These are phyloP conservation scores for Zaprionus vittiger DNA, from an alignment of 1,140 invertebrate species.

Conservation along the genomic window DNA sequence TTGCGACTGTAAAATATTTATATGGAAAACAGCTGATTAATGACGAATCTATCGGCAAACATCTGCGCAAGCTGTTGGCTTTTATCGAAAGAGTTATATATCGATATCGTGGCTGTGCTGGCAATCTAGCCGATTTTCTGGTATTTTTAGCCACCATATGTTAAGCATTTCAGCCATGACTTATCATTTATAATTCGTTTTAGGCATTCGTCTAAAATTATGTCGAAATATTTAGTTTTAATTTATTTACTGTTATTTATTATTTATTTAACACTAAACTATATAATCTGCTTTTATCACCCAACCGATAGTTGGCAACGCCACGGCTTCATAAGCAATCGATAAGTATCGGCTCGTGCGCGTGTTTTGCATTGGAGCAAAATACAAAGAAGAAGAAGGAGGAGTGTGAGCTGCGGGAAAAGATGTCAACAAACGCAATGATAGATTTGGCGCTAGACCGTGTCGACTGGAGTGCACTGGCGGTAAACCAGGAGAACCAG, in stretches of 20 bases:
- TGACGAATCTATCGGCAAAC: slow-evolving; percentile 23
- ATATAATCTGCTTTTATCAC: neutral
- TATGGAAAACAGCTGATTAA: slow-evolving; percentile 35
- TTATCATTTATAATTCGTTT: no score
- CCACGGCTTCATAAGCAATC: neutral
- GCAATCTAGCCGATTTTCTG: slow-evolving; percentile 1
- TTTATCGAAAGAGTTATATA: neutral
- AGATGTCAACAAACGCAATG: slow-evolving; percentile 68
- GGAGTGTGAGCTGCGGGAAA: neutral
- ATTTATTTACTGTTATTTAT: neutral
- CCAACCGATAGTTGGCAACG: neutral
- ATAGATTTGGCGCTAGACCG: slow-evolving; percentile 86
- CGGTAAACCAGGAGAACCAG: slow-evolving; percentile 86
- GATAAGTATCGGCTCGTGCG: slow-evolving; percentile 13
- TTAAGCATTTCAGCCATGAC: neutral
- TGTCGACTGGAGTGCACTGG: slow-evolving; percentile 86
- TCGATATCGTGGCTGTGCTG: neutral
- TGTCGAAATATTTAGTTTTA: neutral
- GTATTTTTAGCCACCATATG: neutral
- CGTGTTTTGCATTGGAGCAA: slow-evolving; percentile 35
- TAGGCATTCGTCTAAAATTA: no score
- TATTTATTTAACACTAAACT: neutral
- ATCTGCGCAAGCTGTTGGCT: slow-evolving; percentile 5
- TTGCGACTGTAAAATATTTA: slow-evolving; percentile 43
- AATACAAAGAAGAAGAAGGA: neutral